Base-by-base conservation (phyloP, 2,888 invertebrate species). In the Furcula furcula region DNA sequence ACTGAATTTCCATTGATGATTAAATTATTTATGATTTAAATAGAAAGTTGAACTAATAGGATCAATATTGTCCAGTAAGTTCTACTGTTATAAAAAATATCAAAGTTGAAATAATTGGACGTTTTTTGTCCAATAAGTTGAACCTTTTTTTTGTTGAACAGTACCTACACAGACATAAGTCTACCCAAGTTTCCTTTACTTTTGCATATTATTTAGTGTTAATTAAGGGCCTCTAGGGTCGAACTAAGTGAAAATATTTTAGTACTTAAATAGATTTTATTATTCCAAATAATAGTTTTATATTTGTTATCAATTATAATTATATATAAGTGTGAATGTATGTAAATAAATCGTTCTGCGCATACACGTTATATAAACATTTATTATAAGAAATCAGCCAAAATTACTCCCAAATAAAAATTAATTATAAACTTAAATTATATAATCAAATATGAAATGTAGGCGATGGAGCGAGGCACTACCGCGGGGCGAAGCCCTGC, bases 361-460 rank as follows among this genome's bases (percentile, higher is more conserved):
- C 70, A 76, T 71, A 75, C 78, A 75, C 76, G 71, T 76, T 78
- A n/a, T 25, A 77, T 79, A 81, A 80, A 79, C 80, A 82, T 81
- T 80, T 81, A 79, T 77, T 82, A 72, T 69, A 51, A 64, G 70
- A 83, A 86, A 85, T 86, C 83, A 81, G 83, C 82, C 85, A 84
- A 85, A 85, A 83, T 75, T 77, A 79, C 51, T 76, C 76, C 84
- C 81, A 82, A 83, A 82, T 80, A 78, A 82, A 80, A 72, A 75
- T 69, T 75, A 67, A 50, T 71, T 83, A 83, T 76, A 78, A 83
- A 83, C 80, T 81, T 80, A 82, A 69, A 74, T 70, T 70, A 78
- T 58, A 68, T 29, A 59, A 69, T 67, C 68, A 69, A 75, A 60
- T 68, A 73, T 63, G 67, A 73, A 68, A 51, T 48, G 12, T 25